Conservation (phyloP, 2,888 invertebrate species). For the Xestia sexstrigata region DNA sequence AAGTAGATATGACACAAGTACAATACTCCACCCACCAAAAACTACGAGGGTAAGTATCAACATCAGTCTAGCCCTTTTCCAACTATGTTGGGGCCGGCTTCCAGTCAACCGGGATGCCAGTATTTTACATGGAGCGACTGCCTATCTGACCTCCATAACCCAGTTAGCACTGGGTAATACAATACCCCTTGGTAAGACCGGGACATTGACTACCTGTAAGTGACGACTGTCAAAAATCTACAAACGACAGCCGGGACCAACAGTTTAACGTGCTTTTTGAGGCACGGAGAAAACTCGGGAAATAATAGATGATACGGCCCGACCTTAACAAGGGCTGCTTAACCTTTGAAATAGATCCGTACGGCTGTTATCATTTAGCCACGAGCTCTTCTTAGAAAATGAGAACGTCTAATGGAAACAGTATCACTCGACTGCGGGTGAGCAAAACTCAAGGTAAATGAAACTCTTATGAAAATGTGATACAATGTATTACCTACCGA, state of each 20-base stretch:
- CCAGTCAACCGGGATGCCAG: neutral
- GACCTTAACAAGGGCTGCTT: neutral
- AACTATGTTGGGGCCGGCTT: neutral
- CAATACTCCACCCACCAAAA: too few relatives aligned
- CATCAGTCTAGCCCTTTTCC: neutral
- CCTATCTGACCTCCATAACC: neutral
- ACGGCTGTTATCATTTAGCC: neutral
- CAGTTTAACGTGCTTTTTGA: neutral
- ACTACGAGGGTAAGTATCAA: too few relatives aligned
- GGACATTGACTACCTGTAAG: too few relatives aligned
- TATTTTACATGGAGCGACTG: neutral
- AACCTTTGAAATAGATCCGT: neutral
- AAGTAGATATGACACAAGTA: too few relatives aligned
- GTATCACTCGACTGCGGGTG: conserved; percentile 65
- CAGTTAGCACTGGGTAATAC: neutral
- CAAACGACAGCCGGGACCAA: neutral
- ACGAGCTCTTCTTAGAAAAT: neutral
- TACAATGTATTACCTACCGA: conserved; percentile 76
- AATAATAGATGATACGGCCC: neutral
- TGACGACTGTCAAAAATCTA: neutral
- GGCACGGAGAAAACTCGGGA: neutral
- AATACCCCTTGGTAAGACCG: neutral
- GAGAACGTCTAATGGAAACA: conserved; percentile 67
- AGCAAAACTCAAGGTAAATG: conserved; percentile 80
- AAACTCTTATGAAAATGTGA: conserved; percentile 84